Evolutionary conservation across 1,140 invertebrate species (phyloP).

Genomic region (Hesperophylax magnus): DNA sequence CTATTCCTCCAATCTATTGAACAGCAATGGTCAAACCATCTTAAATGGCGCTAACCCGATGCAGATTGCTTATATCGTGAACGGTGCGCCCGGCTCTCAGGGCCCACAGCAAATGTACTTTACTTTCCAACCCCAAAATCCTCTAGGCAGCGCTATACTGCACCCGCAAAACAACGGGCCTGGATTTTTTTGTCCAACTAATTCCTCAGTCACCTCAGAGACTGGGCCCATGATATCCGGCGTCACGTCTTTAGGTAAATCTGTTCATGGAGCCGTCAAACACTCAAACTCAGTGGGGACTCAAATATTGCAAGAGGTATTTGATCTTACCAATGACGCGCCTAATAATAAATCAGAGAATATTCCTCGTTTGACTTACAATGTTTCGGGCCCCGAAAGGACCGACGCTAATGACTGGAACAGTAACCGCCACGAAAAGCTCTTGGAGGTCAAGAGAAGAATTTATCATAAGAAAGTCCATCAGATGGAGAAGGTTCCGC

Average conservation of each 20-base stretch:
- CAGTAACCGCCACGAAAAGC: too few species aligned
- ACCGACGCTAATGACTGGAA: too few species aligned
- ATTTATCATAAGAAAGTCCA: too few species aligned
- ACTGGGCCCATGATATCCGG: not conserved
- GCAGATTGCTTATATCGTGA: not conserved
- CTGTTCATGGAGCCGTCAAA: not conserved
- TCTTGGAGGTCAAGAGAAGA: too few species aligned
- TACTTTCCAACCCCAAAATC: not conserved
- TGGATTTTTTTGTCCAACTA: too few species aligned
- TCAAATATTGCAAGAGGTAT: not conserved
- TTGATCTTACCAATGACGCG: conserved; percentile 15
- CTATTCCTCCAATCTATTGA: too few species aligned
- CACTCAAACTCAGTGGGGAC: too few species aligned
- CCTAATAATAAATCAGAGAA: not conserved
- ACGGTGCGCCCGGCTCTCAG: not conserved
- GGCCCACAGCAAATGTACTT: not conserved
- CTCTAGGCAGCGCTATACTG: too few species aligned
- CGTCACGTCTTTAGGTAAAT: not conserved
- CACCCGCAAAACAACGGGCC: too few species aligned
- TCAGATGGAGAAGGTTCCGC: too few species aligned
- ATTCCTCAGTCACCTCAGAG: not conserved
- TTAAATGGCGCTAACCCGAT: not conserved
- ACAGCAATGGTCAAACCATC: not conserved
- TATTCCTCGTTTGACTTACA: not conserved
- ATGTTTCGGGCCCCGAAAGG: not conserved